phyloP scores from a whole-genome alignment of 1,140 invertebrate genomes.

The Trichoplusia ni region DNA sequence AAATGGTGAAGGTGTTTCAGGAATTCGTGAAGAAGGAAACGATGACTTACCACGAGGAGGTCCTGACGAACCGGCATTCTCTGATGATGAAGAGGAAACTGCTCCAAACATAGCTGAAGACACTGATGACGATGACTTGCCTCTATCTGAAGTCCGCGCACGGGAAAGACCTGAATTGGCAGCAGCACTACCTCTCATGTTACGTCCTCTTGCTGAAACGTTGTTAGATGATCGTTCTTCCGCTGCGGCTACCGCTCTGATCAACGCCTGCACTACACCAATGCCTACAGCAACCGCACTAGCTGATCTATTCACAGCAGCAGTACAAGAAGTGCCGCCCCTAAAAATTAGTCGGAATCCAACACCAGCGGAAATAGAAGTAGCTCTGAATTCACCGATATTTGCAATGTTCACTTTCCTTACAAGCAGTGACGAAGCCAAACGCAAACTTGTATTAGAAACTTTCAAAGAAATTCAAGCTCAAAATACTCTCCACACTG shows the following conservation, averaged over 20 bases:
- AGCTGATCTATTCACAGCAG: slow-evolving; percentile 73
- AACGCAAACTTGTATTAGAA: slow-evolving; percentile 87
- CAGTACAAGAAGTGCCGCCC: slow-evolving; percentile 67
- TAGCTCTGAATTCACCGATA: slow-evolving; percentile 65
- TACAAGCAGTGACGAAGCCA: slow-evolving; percentile 85
- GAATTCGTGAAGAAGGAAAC: slow-evolving; percentile 79
- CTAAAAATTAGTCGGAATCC: slow-evolving; percentile 62
- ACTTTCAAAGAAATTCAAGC: slow-evolving; percentile 87
- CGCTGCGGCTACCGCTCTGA: slow-evolving; percentile 82
- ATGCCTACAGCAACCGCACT: slow-evolving; percentile 77
- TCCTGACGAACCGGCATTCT: slow-evolving; percentile 87
- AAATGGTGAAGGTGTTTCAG: slow-evolving; percentile 76
- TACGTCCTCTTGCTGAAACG: slow-evolving; percentile 85
- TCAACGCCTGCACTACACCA: slow-evolving; percentile 81
- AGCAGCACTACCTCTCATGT: slow-evolving; percentile 83
- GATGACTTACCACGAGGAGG: slow-evolving; percentile 72
- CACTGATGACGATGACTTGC: slow-evolving; percentile 94
- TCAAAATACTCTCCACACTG: slow-evolving; percentile 85
- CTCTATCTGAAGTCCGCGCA: slow-evolving; percentile 85
- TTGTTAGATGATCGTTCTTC: slow-evolving; percentile 76
- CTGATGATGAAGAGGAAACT: slow-evolving; percentile 89
- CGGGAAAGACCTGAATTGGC: slow-evolving; percentile 79
- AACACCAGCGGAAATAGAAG: slow-evolving; percentile 61
- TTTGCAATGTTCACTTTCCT: slow-evolving; percentile 73
- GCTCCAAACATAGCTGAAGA: slow-evolving; percentile 85